Conservation (phyloP, 1,140 invertebrate genomes). For the Bombus waltoni region DNA sequence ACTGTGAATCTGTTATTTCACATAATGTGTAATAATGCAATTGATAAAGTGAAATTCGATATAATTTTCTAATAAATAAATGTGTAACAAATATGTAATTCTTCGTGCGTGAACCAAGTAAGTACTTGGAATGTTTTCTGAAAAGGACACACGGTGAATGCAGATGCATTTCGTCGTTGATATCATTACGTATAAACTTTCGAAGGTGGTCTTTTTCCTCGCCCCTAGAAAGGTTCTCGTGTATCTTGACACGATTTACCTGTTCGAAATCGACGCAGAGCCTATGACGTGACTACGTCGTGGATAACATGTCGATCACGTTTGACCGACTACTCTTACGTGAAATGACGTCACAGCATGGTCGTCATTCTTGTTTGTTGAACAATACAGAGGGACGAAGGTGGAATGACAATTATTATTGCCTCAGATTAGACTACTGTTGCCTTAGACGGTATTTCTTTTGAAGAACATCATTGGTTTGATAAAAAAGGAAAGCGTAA, state of each 20-base stretch:
- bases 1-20: too few species aligned
- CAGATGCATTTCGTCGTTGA: background rate
- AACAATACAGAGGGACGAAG: background rate
- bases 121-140: background rate
- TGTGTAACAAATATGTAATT: too few species aligned
- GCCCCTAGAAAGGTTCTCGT: too few species aligned
- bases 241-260: background rate
- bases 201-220: background rate
- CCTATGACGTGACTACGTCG: background rate
- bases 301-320: slow-evolving; percentile 30
- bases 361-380: background rate
- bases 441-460: background rate
- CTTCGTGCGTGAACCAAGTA: background rate
- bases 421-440: background rate
- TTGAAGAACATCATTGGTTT: background rate
- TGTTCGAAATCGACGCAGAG: background rate
- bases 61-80: too few species aligned
- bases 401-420: background rate
- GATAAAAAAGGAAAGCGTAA: background rate
- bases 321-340: slow-evolving; percentile 43
- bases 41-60: too few species aligned
- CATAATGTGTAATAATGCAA: too few species aligned
- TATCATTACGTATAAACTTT: background rate
- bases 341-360: slow-evolving; percentile 44
- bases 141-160: background rate